Evolutionary conservation across 2,797 vertebrate species (phyloP).

Genomic region (Tenualosa thibaudeaui): DNA sequence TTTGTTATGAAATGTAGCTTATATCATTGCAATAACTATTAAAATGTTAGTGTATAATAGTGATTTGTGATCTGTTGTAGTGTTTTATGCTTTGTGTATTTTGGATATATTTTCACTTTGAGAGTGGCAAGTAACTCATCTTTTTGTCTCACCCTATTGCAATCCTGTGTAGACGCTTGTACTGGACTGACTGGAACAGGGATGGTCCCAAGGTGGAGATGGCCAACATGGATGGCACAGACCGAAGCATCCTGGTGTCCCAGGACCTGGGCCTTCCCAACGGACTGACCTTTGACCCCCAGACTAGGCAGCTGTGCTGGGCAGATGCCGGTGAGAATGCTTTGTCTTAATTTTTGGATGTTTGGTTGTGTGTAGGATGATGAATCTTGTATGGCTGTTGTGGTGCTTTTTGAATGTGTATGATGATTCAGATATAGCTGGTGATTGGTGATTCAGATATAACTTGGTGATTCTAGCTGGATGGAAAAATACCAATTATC

Average conservation of each 20-base stretch:
- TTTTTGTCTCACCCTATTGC: background rate
- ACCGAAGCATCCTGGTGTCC: constrained; percentile 80
- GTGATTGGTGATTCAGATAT: too few species aligned
- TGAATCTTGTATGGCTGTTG: too few species aligned
- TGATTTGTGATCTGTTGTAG: background rate
- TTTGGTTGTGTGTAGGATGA: background rate
- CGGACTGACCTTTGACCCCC: constrained; percentile 83
- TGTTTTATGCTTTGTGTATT: background rate
- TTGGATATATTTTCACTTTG: background rate
- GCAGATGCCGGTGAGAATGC: constrained; percentile 85
- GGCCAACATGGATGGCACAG: constrained; percentile 89
- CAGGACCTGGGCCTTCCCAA: constrained; percentile 87
- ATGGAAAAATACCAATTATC: background rate
- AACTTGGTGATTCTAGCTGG: too few species aligned
- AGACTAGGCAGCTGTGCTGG: constrained; percentile 87
- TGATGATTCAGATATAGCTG: too few species aligned
- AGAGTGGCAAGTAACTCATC: background rate
- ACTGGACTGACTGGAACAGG: constrained; percentile 95
- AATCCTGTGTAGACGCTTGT: constrained; percentile 76
- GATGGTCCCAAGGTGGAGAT: constrained; percentile 92
- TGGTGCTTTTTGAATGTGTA: too few species aligned
- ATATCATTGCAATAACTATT: background rate
- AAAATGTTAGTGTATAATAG: background rate
- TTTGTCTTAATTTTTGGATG: background rate
- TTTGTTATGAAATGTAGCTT: background rate